Evolutionary conservation across 2,113 vertebrate species (phyloP).

Genomic region (Acrocephalus arundinaceus): DNA sequence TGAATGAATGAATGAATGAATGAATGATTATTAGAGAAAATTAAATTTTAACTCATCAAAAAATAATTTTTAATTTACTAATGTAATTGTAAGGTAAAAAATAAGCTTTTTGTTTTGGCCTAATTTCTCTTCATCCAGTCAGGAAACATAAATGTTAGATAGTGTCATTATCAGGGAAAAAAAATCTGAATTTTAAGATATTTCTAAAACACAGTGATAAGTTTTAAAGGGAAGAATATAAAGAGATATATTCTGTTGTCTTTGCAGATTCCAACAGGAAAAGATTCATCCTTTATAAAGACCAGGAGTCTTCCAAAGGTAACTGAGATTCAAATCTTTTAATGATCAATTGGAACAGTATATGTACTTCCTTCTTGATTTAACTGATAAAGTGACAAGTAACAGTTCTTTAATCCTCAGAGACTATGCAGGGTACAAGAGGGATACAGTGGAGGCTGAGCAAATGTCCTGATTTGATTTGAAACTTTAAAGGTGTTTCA

Average conservation of each 20-base stretch:
- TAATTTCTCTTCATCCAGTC: not conserved
- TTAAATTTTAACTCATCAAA: not conserved
- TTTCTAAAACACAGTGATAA: not conserved
- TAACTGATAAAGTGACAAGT: slow-evolving; percentile 41
- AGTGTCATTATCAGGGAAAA: not conserved
- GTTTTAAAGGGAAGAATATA: not conserved
- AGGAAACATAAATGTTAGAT: not conserved
- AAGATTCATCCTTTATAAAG: not conserved
- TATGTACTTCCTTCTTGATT: slow-evolving; percentile 37
- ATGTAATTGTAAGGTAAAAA: not conserved
- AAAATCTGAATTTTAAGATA: not conserved
- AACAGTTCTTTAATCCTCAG: slow-evolving; percentile 29
- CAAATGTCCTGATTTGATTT: slow-evolving; percentile 29
- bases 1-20: not conserved
- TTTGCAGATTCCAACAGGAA: not conserved
- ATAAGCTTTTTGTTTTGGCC: not conserved
- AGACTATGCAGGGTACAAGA: not conserved
- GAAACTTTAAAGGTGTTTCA: slow-evolving; percentile 20
- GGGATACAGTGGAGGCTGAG: not conserved
- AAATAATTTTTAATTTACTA: not conserved
- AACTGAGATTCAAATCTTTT: slow-evolving; percentile 35
- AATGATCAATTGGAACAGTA: slow-evolving; percentile 6
- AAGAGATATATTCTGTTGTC: not conserved
- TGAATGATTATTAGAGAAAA: not conserved
- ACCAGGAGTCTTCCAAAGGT: not conserved